Conservation (phyloP, 2,888 invertebrate genomes). For the Scrobipalpa atriplicella region DNA sequence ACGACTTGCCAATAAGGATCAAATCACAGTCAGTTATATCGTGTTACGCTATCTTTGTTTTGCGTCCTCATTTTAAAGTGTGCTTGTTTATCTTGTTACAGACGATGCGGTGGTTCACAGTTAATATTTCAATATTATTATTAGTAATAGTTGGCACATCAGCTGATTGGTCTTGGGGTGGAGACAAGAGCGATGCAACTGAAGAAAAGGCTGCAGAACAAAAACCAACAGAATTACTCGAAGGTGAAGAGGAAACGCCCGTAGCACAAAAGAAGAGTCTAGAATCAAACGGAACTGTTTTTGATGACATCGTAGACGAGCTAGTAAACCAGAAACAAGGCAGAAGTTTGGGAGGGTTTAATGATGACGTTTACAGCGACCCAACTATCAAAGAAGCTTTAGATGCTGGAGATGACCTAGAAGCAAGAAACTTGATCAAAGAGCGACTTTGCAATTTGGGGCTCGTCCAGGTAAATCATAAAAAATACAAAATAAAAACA, state of each 20-base stretch:
- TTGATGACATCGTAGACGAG: constrained; percentile 82
- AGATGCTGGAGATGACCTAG: constrained; percentile 89
- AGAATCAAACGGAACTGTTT: constrained; percentile 63
- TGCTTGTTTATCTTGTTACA: constrained; percentile 47
- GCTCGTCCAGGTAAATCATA: constrained; percentile 87
- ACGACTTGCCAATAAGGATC: constrained; percentile 64
- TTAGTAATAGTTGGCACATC: constrained; percentile 61
- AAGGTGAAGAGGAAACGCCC: constrained; percentile 64
- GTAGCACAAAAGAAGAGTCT: constrained; percentile 57
- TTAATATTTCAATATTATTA: constrained; percentile 62
- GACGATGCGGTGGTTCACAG: constrained; percentile 75
- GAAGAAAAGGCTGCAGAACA: constrained; percentile 43
- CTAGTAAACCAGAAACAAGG: constrained; percentile 90
- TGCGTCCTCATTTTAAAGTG: constrained; percentile 31
- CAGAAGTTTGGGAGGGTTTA: constrained; percentile 89
- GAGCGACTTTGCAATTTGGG: constrained; percentile 92
- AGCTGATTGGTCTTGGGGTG: constrained; percentile 77
- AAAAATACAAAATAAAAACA: background rate
- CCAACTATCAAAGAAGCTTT: constrained; percentile 91
- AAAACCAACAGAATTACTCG: constrained; percentile 56
- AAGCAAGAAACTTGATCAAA: constrained; percentile 92
- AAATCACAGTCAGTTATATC: constrained; percentile 47
- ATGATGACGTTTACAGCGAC: constrained; percentile 91
- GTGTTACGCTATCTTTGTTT: constrained; percentile 33
- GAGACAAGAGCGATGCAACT: constrained; percentile 48